Base-by-base conservation (phyloP, 2,888 invertebrate genomes). In the Colostygia pectinataria region DNA sequence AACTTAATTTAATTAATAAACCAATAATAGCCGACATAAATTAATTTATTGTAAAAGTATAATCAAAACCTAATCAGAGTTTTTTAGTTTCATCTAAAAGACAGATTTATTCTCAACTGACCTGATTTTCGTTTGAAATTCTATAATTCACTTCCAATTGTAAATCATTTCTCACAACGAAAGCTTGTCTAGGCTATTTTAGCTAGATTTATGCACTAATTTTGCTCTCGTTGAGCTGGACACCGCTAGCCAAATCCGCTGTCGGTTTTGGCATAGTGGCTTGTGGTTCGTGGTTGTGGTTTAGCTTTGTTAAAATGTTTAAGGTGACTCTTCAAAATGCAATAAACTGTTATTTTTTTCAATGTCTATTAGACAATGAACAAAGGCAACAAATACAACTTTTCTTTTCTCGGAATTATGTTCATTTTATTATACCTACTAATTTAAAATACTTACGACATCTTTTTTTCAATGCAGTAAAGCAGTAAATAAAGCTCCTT, bases 171-270 rank as follows among this genome's bases (percentile, higher is more conserved):
- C 58, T 62, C 56, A 57, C 56, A 53, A 51, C 52, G 57, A 61
- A 62, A 58, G 59, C 51, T 53, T 58, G 66, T 66, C 65, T 65
- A 60, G 59, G 63, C 67, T 63, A 61, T 66, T 70, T 61, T 52
- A 31, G 62, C 61, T 65, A 66, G 71, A 80, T 79, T 77, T 76
- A 79, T 75, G 74, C 71, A 74, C 74, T 77, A 77, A 79, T 82
- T 81, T 75, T 64, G 66, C 63, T 63, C 58, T 46, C 41, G 55
- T 59, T 59, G 65, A 54, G 58, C 59, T 59, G 61, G 64, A 62
- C 71, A 69, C 56, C 61, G 70, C 74, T 77, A 75, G 77, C 74
- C 75, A 71, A 69, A 71, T 66, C 63, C 63, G 59, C 59, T 65
- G 42, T 64, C 65, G 63, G 63, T 72, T 79, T 76, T 76, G 68